A percentile compares a stretch with the other conserved stretches of the same genome.
Conservation (phyloP, 2,888 invertebrate genomes). For the Ceraclea dissimilis region DNA sequence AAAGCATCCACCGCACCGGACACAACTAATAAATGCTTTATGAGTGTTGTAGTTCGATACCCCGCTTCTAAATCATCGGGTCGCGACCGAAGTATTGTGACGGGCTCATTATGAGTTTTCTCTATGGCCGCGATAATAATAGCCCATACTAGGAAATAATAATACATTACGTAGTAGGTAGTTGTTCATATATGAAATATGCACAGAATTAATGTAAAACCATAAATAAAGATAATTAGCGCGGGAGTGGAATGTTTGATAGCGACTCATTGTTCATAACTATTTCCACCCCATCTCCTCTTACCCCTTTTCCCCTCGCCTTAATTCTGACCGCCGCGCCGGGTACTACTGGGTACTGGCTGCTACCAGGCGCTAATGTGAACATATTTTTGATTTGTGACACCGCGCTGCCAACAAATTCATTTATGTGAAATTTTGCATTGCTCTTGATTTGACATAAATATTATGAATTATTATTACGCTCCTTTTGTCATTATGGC, state of each 20-base stretch:
- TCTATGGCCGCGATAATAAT: slow-evolving; percentile 16
- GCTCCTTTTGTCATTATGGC: neutral
- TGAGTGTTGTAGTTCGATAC: slow-evolving; percentile 15
- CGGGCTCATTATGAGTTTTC: slow-evolving; percentile 23
- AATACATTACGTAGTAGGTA: neutral
- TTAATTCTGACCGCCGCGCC: slow-evolving; percentile 15
- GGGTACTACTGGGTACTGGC: neutral
- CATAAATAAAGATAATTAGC: slow-evolving; percentile 27
- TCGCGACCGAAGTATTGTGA: slow-evolving; percentile 21
- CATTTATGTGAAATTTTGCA: neutral
- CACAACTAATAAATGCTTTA: neutral
- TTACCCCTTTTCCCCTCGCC: neutral
- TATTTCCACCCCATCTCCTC: neutral
- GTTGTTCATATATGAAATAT: slow-evolving; percentile 16
- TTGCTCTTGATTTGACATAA: neutral
- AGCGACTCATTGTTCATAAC: slow-evolving; percentile 24
- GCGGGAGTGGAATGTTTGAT: slow-evolving; percentile 24
- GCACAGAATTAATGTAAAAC: slow-evolving; percentile 25
- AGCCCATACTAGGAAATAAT: slow-evolving; percentile 2
- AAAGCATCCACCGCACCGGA: too few species aligned
- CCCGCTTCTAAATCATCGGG: slow-evolving; percentile 19
- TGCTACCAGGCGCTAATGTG: slow-evolving; percentile 16
- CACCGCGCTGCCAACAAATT: slow-evolving; percentile 15
- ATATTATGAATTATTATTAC: neutral
- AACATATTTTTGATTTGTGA: slow-evolving; percentile 27